phyloP scores from a whole-genome alignment of 2,888 invertebrate species.

The Rhabditoides inermis region DNA sequence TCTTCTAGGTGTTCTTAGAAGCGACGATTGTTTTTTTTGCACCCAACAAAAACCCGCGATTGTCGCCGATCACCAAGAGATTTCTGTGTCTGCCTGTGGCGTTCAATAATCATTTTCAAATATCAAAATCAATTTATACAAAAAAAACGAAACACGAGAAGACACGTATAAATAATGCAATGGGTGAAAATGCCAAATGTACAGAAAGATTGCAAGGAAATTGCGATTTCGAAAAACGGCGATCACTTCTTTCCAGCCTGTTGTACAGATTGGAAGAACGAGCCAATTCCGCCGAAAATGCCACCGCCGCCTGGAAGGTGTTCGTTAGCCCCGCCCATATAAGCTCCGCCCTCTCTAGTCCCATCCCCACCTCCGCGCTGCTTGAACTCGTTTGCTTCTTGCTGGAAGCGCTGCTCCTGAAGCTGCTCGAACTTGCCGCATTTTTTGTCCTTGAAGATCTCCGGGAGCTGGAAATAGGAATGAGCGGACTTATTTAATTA shows the following conservation, averaged over 20 bases:
- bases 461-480: constrained; percentile 36
- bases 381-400: constrained; percentile 46
- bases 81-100: too few relatives aligned
- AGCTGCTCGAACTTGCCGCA: constrained; percentile 46
- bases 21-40: too few relatives aligned
- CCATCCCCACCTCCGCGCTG: constrained; percentile 28
- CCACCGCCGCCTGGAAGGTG: too few relatives aligned
- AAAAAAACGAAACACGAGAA: background rate
- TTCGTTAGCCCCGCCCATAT: background rate
- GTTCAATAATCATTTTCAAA: too few relatives aligned
- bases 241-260: too few relatives aligned
- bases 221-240: too few relatives aligned
- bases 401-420: constrained; percentile 31
- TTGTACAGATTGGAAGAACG: constrained; percentile 27
- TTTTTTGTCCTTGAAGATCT: constrained; percentile 51
- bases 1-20: too few relatives aligned
- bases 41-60: too few relatives aligned
- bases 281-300: constrained; percentile 26
- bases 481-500: background rate
- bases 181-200: too few relatives aligned
- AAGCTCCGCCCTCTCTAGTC: background rate
- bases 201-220: too few relatives aligned
- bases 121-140: background rate
- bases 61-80: too few relatives aligned
- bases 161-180: background rate